These are phyloP conservation scores for Epizoanthus illoricatus DNA, from an alignment of 92 coral and sea anemone genomes.

Conservation along the genomic window DNA sequence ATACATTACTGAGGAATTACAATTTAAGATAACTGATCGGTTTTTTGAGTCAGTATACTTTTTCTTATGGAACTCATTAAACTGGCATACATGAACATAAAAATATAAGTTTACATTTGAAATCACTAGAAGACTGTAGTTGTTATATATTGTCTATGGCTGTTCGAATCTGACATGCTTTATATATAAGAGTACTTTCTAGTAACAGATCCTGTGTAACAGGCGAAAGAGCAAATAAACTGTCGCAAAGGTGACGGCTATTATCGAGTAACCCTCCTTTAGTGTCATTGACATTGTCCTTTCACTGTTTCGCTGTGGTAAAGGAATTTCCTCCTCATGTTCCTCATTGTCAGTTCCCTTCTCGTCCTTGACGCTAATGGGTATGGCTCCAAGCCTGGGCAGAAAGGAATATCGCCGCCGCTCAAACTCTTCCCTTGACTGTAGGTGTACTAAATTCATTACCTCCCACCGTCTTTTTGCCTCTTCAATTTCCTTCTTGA, in stretches of 20 bases:
- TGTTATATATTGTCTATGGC: too few relatives aligned
- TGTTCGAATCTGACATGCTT: too few relatives aligned
- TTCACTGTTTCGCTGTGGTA: not conserved
- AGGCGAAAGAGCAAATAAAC: conserved; percentile 22
- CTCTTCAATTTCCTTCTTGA: not conserved
- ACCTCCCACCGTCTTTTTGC: conserved; percentile 15
- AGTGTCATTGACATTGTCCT: not conserved
- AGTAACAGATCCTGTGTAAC: not conserved
- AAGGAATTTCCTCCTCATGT: conserved; percentile 4
- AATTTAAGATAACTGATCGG: too few relatives aligned
- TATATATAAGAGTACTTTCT: too few relatives aligned
- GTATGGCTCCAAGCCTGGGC: conserved; percentile 9
- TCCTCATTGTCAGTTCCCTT: conserved; percentile 8
- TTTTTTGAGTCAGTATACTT: too few relatives aligned
- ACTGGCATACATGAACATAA: too few relatives aligned
- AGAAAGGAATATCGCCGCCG: conserved; percentile 13
- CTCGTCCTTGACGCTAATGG: conserved; percentile 9
- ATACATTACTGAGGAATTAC: too few relatives aligned
- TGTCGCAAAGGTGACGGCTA: conserved; percentile 1
- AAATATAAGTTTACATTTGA: too few relatives aligned
- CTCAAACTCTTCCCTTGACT: not conserved
- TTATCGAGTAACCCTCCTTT: conserved; percentile 16
- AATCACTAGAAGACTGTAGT: too few relatives aligned
- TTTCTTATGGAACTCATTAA: too few relatives aligned
- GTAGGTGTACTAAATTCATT: not conserved